A percentile compares a stretch with the other conserved stretches of the same genome.
These are phyloP conservation scores for Fistularia commersonii DNA, from an alignment of 2,797 vertebrate genomes.

Conservation along the genomic window DNA sequence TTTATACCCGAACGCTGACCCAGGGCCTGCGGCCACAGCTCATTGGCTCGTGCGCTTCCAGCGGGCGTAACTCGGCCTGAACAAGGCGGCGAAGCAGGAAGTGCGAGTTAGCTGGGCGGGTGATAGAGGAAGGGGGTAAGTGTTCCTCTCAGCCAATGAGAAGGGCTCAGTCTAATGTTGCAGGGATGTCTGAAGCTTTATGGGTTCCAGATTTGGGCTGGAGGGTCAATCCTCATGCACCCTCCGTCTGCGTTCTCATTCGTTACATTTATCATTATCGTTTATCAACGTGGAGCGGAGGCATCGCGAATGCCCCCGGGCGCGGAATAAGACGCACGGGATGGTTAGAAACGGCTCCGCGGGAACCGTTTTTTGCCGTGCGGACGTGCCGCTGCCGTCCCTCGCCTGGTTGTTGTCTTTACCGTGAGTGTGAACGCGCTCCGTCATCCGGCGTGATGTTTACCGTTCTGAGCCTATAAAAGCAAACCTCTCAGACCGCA, in stretches of 20 bases:
- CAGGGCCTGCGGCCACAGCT: constrained; percentile 38
- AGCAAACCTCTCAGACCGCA: constrained; percentile 19
- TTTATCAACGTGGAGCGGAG: too few species aligned
- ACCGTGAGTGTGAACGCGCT: constrained; percentile 7
- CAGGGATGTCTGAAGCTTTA: constrained; percentile 80
- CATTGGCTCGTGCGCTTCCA: constrained; percentile 56
- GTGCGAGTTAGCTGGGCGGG: constrained; percentile 58
- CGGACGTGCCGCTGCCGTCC: too few species aligned
- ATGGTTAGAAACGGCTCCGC: too few species aligned
- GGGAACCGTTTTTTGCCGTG: too few species aligned
- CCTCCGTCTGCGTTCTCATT: constrained; percentile 41
- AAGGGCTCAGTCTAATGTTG: constrained; percentile 70
- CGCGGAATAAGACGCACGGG: too few species aligned
- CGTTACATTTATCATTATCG: constrained; percentile 32
- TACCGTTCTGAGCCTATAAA: constrained; percentile 14
- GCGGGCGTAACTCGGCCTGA: constrained; percentile 49
- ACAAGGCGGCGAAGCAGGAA: constrained; percentile 64
- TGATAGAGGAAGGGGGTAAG: constrained; percentile 72
- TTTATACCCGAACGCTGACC: constrained; percentile 62
- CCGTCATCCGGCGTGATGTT: constrained; percentile 11
- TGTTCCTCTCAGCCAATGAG: constrained; percentile 64
- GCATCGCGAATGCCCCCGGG: too few species aligned
- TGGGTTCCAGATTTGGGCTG: constrained; percentile 86
- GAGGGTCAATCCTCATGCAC: constrained; percentile 52
- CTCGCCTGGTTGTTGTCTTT: neutral